These are phyloP conservation scores for Prionailurus bengalensis DNA, from an alignment of 2,113 vertebrate genomes.

Conservation along the genomic window DNA sequence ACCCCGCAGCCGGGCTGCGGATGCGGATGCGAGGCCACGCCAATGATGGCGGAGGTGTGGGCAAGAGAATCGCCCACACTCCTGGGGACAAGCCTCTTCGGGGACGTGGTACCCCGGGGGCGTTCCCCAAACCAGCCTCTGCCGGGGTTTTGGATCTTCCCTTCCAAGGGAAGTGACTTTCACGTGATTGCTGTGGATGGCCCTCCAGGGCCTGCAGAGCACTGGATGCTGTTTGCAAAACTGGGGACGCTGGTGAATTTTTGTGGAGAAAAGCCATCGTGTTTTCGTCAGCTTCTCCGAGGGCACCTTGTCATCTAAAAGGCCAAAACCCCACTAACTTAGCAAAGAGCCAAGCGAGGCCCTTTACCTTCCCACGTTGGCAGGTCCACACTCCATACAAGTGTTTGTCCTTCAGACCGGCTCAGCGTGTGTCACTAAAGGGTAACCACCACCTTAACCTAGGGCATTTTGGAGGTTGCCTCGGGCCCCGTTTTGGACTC, in stretches of 20 bases:
- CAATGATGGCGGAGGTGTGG: not conserved
- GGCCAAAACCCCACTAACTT: not conserved
- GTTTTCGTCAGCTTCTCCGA: not conserved
- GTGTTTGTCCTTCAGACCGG: not conserved
- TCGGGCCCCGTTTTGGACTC: not conserved
- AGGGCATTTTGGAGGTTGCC: not conserved
- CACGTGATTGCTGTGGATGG: rapidly evolving
- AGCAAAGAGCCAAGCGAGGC: not conserved
- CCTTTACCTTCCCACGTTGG: not conserved
- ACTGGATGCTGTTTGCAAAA: not conserved
- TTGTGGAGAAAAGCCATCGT: not conserved
- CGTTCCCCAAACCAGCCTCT: not conserved
- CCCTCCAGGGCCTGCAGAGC: rapidly evolving
- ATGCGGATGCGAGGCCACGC: not conserved
- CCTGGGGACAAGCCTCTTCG: not conserved
- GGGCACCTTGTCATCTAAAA: not conserved
- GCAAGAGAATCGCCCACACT: not conserved
- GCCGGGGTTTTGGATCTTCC: not conserved
- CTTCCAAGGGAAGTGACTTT: not conserved
- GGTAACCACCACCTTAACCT: not conserved
- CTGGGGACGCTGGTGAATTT: not conserved
- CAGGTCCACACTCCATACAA: too few species aligned
- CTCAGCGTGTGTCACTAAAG: rapidly evolving
- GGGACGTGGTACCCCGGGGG: rapidly evolving
- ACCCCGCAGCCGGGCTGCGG: not conserved